Conservation (phyloP, 1,140 invertebrate species). For the Dreissena rostriformis region DNA sequence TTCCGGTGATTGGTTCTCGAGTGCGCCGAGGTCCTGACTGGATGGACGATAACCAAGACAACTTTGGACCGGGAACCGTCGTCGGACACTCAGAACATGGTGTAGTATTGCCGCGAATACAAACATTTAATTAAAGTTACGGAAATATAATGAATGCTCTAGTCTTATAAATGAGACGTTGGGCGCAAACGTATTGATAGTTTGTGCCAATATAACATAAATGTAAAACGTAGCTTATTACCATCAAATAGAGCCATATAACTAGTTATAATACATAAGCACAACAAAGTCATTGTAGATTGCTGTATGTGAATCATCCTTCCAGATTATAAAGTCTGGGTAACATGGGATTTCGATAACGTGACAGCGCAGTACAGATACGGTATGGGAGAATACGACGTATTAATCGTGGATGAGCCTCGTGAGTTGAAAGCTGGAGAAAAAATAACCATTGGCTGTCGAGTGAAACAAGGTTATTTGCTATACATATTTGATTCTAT, state of each 20-base stretch:
- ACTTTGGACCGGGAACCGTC: constrained; percentile 59
- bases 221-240: no score
- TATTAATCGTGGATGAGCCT: constrained; percentile 23
- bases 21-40: constrained; percentile 57
- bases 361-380: constrained; percentile 9
- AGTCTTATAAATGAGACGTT: no score
- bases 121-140: no score
- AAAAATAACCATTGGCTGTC: constrained; percentile 9
- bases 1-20: constrained; percentile 55
- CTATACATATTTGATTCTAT: not conserved
- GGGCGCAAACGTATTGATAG: no score
- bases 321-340: constrained; percentile 2
- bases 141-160: no score
- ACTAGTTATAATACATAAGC: no score
- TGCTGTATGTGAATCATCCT: no score
- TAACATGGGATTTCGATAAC: constrained; percentile 11
- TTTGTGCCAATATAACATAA: no score
- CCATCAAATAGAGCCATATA: no score
- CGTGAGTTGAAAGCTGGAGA: not conserved
- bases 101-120: no score
- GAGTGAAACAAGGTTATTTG: constrained; percentile 19
- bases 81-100: constrained; percentile 37
- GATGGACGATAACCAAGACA: constrained; percentile 60
- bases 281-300: no score
- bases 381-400: constrained; percentile 6